Base-by-base conservation (phyloP, 2,888 invertebrate genomes). In the Eristalis pertinax region DNA sequence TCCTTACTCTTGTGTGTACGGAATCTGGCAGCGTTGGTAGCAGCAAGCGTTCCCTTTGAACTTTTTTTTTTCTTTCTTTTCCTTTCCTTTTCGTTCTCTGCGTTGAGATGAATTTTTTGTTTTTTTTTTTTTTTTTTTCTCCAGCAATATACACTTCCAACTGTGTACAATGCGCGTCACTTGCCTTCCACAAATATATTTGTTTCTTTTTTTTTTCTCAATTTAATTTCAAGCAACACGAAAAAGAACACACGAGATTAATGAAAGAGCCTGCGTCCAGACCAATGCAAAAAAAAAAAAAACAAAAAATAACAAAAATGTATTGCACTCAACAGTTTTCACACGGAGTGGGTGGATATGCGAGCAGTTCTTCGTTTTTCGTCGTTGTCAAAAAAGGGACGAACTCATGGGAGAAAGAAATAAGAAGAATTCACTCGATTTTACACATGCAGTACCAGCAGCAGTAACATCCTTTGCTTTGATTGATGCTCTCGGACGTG, bases 271-370 rank as follows among this genome's bases (percentile, higher is more conserved):
- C 67, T 80, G 67, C 67, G 65, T 62, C 62, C 58, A 35, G 62
- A 74, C 65, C 38, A 19, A 19, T 50, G 19, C 50, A 50, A 19
- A 68, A 58, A 67, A 60, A n/a, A n/a, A n/a, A n/a, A n/a, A n/a
- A n/a, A n/a, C n/a, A n/a, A n/a, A n/a, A n/a, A n/a, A n/a, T n/a
- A n/a, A n/a, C n/a, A n/a, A n/a, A 72, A 70, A 70, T 69, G 26
- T 73, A 70, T 74, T 86, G 70, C 74, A 87, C 72, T 83, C 67
- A 78, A 84, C 72, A 78, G 83, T 78, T 69, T 83, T 68, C 60
- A 32, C 60, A 67, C 76, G 29, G 58, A 32, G 62, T 72, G 69
- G 68, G 67, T 74, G 78, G 78, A 63, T 19, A 56, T 75, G 50
- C 15, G n/a, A 50, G 24, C 24, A 67, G 35, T 70, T 70, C 35